Percentiles rank a stretch among this genome's conserved stretches.
Conservation (phyloP, 2,888 invertebrate species). For the Arrhopalites spinosus region DNA sequence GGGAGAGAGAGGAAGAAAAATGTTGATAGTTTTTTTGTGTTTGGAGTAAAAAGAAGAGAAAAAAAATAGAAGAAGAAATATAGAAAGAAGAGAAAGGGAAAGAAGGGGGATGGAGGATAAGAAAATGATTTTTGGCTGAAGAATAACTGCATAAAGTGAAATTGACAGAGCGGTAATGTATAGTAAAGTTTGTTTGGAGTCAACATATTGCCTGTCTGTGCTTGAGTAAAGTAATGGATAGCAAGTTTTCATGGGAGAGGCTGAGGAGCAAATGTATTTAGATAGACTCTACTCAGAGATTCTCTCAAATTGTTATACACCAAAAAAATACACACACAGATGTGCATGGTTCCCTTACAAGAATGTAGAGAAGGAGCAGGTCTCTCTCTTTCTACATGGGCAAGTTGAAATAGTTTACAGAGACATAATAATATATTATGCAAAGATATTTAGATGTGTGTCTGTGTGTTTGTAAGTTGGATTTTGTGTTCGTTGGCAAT, state of each 20-base stretch:
- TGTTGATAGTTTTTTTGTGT: too few relatives aligned
- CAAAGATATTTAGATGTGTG: slow-evolving; percentile 6
- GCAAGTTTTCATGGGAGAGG: not conserved
- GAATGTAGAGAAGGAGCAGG: too few relatives aligned
- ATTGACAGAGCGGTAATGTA: slow-evolving; percentile 3
- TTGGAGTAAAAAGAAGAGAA: too few relatives aligned
- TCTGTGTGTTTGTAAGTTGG: not conserved
- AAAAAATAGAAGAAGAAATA: not conserved
- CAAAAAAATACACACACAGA: too few relatives aligned
- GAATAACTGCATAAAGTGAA: slow-evolving; percentile 7
- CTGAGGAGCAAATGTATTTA: not conserved
- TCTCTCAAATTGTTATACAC: too few relatives aligned
- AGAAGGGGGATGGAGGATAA: not conserved
- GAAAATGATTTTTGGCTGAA: not conserved
- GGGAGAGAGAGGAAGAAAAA: too few relatives aligned
- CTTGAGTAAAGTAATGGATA: slow-evolving; percentile 7
- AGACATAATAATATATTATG: not conserved
- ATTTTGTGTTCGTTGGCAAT: slow-evolving; percentile 2
- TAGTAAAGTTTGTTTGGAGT: not conserved
- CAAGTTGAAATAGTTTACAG: not conserved
- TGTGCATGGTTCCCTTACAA: too few relatives aligned
- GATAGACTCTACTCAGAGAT: too few relatives aligned
- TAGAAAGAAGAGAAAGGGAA: not conserved
- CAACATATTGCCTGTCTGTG: slow-evolving; percentile 6
- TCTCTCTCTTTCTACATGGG: not conserved